Conservation (phyloP, 2,888 invertebrate species). For the Andrena trimmerana region DNA sequence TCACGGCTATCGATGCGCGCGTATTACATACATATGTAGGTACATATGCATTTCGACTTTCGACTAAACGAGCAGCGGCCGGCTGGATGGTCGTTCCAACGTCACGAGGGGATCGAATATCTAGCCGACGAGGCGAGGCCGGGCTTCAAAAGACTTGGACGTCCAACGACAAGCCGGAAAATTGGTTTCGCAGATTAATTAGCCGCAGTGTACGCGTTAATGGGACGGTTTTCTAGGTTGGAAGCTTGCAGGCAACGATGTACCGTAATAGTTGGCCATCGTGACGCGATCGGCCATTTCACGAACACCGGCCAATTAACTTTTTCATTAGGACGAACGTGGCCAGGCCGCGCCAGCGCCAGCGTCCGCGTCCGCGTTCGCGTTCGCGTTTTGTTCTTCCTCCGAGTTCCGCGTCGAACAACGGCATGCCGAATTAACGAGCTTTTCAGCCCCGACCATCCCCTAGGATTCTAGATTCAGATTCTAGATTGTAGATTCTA, state of each 20-base stretch:
- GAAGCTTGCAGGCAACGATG: constrained; percentile 4
- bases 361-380: neutral
- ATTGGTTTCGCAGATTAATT: constrained; percentile 32
- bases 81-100: neutral
- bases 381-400: constrained; percentile 47
- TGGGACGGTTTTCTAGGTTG: constrained; percentile 7
- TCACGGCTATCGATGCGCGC: neutral
- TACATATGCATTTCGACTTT: neutral
- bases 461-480: neutral
- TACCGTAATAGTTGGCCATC: constrained; percentile 25
- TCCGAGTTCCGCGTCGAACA: constrained; percentile 42
- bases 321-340: constrained; percentile 65
- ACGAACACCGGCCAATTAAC: constrained; percentile 65
- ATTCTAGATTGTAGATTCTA: too few relatives aligned
- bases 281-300: constrained; percentile 47
- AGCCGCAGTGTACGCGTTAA: constrained; percentile 3
- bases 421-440: constrained; percentile 65
- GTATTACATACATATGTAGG: too few relatives aligned
- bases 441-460: constrained; percentile 21
- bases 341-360: constrained; percentile 21
- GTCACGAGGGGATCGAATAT: neutral
- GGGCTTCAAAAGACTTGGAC: neutral
- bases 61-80: neutral
- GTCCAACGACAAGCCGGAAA: constrained; percentile 10
- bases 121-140: neutral